A percentile compares a stretch with the other conserved stretches of the same genome.
Conservation (phyloP, 2,888 invertebrate species). For the Xylocampa areola region DNA sequence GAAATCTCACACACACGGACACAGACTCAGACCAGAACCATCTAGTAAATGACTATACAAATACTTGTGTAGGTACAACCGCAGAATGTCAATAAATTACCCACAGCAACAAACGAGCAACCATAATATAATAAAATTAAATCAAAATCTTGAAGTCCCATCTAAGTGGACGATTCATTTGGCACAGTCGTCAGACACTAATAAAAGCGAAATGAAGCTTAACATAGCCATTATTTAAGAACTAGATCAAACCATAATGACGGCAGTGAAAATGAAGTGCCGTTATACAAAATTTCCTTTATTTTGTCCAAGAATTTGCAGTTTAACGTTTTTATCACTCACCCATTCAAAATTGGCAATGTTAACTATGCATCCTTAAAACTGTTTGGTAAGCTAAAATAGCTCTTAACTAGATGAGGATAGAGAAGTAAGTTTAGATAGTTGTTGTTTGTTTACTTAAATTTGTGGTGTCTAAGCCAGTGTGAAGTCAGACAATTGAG, state of each 20-base stretch:
- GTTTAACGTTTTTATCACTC: conserved; percentile 31
- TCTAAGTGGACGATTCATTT: conserved; percentile 32
- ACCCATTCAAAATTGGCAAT: conserved; percentile 33
- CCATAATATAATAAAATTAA: too few species aligned
- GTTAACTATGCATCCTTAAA: neutral
- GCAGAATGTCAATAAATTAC: neutral
- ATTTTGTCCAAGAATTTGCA: conserved; percentile 33
- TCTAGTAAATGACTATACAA: too few species aligned
- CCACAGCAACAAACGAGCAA: too few species aligned
- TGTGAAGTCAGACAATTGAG: conserved; percentile 58
- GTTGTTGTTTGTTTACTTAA: neutral
- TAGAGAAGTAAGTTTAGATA: neutral
- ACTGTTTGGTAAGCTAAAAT: neutral
- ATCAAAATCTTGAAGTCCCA: too few species aligned
- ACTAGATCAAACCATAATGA: conserved; percentile 43
- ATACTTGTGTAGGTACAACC: too few species aligned
- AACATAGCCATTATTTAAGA: conserved; percentile 16
- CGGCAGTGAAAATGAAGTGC: conserved; percentile 46
- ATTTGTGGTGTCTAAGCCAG: conserved; percentile 34
- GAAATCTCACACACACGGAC: too few species aligned
- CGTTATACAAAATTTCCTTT: conserved; percentile 41
- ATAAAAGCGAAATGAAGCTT: conserved; percentile 32
- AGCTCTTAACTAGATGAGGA: neutral
- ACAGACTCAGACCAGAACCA: too few species aligned
- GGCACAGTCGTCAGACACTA: conserved; percentile 11